Evolutionary conservation across 2,113 vertebrate genomes (phyloP).

Genomic region (Murina feae): DNA sequence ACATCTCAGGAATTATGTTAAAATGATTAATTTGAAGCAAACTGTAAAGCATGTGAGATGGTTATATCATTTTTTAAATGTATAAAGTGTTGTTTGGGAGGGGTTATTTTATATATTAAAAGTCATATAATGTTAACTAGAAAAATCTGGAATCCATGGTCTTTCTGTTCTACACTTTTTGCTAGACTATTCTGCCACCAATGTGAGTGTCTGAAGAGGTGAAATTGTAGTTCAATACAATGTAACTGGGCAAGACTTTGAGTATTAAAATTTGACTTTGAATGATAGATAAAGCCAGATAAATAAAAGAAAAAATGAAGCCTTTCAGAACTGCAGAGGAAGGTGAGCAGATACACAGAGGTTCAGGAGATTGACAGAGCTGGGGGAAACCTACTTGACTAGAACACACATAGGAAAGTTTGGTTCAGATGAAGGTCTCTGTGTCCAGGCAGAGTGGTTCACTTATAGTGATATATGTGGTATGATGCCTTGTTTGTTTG

Average conservation of each 20-base stretch:
- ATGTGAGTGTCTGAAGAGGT: not conserved
- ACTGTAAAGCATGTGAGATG: not conserved
- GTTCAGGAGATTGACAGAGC: not conserved
- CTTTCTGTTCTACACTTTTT: not conserved
- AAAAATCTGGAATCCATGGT: not conserved
- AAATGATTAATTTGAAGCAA: not conserved
- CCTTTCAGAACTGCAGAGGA: not conserved
- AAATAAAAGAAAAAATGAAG: not conserved
- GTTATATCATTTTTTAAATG: not conserved
- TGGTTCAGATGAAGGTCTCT: not conserved
- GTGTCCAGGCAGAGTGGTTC: not conserved
- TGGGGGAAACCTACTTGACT: not conserved
- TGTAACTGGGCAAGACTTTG: not conserved
- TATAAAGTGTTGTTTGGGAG: not conserved
- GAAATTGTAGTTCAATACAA: not conserved
- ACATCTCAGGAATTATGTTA: not conserved
- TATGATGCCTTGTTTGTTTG: not conserved
- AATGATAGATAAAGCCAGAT: not conserved
- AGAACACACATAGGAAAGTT: not conserved
- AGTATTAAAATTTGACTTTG: not conserved
- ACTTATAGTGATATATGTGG: not conserved
- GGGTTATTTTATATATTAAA: not conserved
- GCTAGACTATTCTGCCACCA: not conserved
- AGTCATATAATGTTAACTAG: not conserved
- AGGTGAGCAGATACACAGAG: not conserved